Evolutionary conservation across 2,797 vertebrate species (phyloP).

Genomic region (Gouania willdenowi): DNA sequence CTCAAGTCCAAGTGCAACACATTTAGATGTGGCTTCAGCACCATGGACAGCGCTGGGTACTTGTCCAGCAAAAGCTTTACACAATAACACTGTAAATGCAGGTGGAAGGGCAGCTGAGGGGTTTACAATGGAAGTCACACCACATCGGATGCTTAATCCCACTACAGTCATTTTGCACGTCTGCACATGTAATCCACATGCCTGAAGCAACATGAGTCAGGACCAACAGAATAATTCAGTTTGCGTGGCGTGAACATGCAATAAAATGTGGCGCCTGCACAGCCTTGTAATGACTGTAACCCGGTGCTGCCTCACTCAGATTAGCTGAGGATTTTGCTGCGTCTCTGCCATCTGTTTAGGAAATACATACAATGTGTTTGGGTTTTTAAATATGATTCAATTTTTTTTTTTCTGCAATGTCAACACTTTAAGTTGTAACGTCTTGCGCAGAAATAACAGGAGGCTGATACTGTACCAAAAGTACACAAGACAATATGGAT

Average conservation of each 20-base stretch:
- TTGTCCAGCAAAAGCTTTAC: neutral
- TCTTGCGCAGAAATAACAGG: too few species aligned
- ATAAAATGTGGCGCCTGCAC: constrained; percentile 22
- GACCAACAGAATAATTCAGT: neutral
- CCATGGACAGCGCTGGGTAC: constrained; percentile 63
- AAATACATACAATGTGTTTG: too few species aligned
- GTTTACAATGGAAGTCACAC: neutral
- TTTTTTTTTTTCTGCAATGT: constrained; percentile 1
- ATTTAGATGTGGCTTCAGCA: constrained; percentile 63
- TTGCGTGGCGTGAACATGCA: constrained; percentile 1
- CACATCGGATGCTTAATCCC: neutral
- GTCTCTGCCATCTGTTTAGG: constrained; percentile 58
- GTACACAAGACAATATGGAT: too few species aligned
- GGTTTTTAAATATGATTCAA: constrained; percentile 1
- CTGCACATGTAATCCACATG: neutral
- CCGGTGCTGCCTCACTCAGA: constrained; percentile 45
- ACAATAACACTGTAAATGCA: neutral
- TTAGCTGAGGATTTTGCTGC: constrained; percentile 63
- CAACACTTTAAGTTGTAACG: neutral
- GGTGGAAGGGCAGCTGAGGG: neutral
- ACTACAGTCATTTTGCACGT: neutral
- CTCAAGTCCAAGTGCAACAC: constrained; percentile 12
- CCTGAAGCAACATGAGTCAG: neutral
- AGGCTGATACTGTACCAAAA: too few species aligned
- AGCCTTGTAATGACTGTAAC: constrained; percentile 22